Base-by-base conservation (phyloP, 2,888 invertebrate species). In the Harmothoe impar region DNA sequence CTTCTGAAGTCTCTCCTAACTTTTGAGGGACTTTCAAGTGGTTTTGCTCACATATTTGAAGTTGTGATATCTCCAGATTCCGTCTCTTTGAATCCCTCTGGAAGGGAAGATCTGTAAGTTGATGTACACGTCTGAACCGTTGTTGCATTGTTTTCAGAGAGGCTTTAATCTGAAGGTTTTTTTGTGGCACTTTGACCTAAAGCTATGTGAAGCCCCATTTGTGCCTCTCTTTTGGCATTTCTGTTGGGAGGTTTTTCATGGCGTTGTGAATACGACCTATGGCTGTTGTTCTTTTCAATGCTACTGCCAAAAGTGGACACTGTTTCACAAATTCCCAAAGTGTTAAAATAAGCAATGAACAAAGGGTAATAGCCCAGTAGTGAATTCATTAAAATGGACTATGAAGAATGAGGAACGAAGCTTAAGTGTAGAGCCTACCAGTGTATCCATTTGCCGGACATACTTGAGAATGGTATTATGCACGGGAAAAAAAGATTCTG, bases 31-130 rank as follows among this genome's bases (percentile, higher is more conserved):
- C 81, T 81, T 81, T 81, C 81, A 81, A 81, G 81, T 81, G 81
- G 81, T 81, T 81, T 81, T 81, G 81, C 20, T 33, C 35, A 81
- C 81, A 81, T 81, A 81, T 81, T 81, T 81, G 81, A 81, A 81
- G 81, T 81, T 20, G 20, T 25, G 81, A 33, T 81, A 81, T 72
- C 23, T 33, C 17, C 81, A 81, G 81, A 33, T 35, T 81, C 23
- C 5, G 35, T 43, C 35, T 81, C 81, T 81, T 81, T 81, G 81
- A 23, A 1, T 17, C 35, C 35, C 10, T 17, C 3, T 33, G 43
- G 81, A 17, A 35, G 43, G 33, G 81, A 12, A 25, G 77, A 77
- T 77, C 25, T 68, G 1, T 25, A 31, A 31, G 77, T 77, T 77
- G 77, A 81, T 81, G 81, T 43, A 81, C 43, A 81, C 81, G 81